Percentiles rank a stretch among this genome's conserved stretches.
Conservation (phyloP, 2,113 vertebrate genomes). For the Pituophis catenifer region DNA sequence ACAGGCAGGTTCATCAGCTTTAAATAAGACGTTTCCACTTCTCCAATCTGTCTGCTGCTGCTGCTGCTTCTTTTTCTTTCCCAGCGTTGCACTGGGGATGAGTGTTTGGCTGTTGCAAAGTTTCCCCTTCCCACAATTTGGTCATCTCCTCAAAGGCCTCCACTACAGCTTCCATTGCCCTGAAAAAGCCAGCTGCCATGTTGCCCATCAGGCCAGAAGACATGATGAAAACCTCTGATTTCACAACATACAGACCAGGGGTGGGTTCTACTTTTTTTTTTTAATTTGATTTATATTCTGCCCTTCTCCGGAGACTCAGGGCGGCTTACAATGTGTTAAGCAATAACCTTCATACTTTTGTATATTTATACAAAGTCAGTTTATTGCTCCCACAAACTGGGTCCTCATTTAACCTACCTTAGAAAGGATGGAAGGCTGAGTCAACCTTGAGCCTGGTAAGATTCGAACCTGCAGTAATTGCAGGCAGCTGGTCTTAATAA, state of each 20-base stretch:
- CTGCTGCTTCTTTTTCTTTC: neutral
- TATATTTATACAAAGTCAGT: too few species aligned
- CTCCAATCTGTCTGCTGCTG: neutral
- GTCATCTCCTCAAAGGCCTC: neutral
- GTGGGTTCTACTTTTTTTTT: too few species aligned
- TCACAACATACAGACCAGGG: neutral
- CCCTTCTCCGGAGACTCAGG: too few species aligned
- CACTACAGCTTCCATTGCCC: slow-evolving; percentile 37
- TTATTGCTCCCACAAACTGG: too few species aligned
- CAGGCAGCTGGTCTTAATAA: too few species aligned
- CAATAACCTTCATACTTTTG: too few species aligned
- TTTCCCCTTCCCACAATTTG: slow-evolving; percentile 27
- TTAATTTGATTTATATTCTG: too few species aligned
- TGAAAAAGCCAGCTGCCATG: slow-evolving; percentile 66
- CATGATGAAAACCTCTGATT: neutral
- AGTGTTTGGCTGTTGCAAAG: slow-evolving; percentile 36
- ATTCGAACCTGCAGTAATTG: too few species aligned
- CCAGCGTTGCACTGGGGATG: neutral
- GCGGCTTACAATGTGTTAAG: too few species aligned
- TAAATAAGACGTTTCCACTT: slow-evolving; percentile 38
- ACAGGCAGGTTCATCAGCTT: slow-evolving; percentile 40
- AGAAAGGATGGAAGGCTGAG: too few species aligned
- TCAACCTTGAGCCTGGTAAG: too few species aligned
- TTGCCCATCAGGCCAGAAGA: slow-evolving; percentile 16
- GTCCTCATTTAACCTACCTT: too few species aligned